Evolutionary conservation across 2,797 vertebrate species (phyloP), one percentile per base, ranked within the genome.

Genomic region (Artibeus lituratus): DNA sequence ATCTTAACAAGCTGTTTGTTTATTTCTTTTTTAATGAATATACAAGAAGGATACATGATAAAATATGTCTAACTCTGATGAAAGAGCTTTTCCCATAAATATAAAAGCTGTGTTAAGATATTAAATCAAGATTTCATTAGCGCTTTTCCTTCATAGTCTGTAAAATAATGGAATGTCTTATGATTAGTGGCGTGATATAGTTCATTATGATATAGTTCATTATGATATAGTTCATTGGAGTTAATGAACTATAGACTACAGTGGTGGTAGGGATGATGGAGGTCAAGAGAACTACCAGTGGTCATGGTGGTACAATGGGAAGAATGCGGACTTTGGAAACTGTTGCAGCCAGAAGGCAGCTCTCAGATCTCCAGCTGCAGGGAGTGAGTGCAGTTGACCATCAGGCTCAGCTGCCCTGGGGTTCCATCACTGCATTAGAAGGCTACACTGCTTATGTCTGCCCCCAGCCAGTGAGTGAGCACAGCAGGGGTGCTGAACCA

Each of bases 351-450:
- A 0, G 1, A 21, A 37, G 55, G 70, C 44, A 15, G 32, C 24
- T 76, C 26, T 47, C 42, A 26, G 72, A 12, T 65, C 18, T 32
- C 24, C 82, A 0, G 0, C 42, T 10, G 11, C 10, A 29, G 39
- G 35, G 51, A 72, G n/a, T 0, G 51, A 72, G n/a, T 0, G 0
- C 0, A 22, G 8, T 22, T 24, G 49, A 35, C 44, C 42, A 1
- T 9, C 10, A 39, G 59, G 47, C 39, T 44, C 39, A 15, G 53
- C 16, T 44, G 51, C 55, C n/a, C 0, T 1, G 0, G 37, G 57
- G 5, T 39, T 70, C 18, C 15, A 10, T 51, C 2, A 1, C n/a
- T 10, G 5, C 35, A 1, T 53, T n/a, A 51, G 21, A 55, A 65
- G 67, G 35, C 49, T 55, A 3, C 0, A 57, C 11, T 19, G 49